Conservation (phyloP, 2,888 invertebrate species). For the Acleris emargana region DNA sequence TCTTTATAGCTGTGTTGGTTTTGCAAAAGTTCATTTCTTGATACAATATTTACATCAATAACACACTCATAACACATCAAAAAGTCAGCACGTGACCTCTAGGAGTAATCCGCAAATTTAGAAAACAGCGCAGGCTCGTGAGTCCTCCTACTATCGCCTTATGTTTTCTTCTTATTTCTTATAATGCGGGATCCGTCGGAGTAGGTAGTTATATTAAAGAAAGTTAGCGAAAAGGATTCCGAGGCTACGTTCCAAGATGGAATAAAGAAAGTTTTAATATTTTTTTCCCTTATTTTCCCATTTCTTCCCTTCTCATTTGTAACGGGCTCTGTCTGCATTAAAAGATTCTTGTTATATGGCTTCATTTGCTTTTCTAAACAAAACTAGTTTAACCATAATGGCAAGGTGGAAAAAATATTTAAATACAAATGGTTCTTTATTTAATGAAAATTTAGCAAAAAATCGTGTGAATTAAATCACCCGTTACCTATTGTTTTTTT, state of each 20-base stretch:
- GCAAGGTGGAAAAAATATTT: too few relatives aligned
- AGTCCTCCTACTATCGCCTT: constrained; percentile 38
- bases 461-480: too few relatives aligned
- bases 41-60: neutral
- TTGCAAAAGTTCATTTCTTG: neutral
- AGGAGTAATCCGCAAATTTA: constrained; percentile 28
- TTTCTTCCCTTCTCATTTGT: constrained; percentile 56
- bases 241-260: constrained; percentile 54
- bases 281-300: constrained; percentile 50
- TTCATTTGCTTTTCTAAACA: constrained; percentile 21
- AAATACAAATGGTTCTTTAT: too few relatives aligned
- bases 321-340: constrained; percentile 47
- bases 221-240: constrained; percentile 66
- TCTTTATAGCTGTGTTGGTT: too few relatives aligned
- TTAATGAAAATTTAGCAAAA: too few relatives aligned
- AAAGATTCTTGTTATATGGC: constrained; percentile 44
- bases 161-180: constrained; percentile 39
- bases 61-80: constrained; percentile 5
- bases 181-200: constrained; percentile 39
- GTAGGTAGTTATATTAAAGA: constrained; percentile 55
- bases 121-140: constrained; percentile 35
- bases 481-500: too few relatives aligned
- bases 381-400: neutral
- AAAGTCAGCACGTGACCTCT: constrained; percentile 20
- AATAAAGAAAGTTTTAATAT: constrained; percentile 70